phyloP scores from a whole-genome alignment of 2,888 invertebrate genomes.

The Chrysotoxum bicinctum region DNA sequence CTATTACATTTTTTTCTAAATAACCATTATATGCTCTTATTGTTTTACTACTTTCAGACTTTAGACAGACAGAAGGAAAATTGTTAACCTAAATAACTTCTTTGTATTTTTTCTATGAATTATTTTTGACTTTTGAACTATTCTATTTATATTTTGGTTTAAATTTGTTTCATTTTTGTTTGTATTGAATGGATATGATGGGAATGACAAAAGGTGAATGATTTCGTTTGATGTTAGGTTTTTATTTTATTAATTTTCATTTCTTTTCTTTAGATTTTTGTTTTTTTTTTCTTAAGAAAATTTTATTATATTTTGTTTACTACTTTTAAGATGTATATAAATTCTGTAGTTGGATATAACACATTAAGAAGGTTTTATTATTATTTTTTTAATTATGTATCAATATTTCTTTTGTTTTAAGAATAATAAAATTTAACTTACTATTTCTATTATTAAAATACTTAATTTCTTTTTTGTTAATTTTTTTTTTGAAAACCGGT shows the following conservation, averaged over 20 bases:
- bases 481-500: constrained; percentile 55
- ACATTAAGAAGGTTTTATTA: constrained; percentile 35
- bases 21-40: not conserved
- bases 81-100: not conserved
- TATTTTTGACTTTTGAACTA: constrained; percentile 55
- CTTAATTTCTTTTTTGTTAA: constrained; percentile 28
- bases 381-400: constrained; percentile 26
- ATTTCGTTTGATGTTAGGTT: constrained; percentile 33
- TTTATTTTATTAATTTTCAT: too few relatives aligned
- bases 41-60: constrained; percentile 17
- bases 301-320: not conserved
- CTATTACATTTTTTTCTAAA: not conserved
- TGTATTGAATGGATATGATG: constrained; percentile 63
- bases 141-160: constrained; percentile 44
- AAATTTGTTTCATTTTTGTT: constrained; percentile 39
- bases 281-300: constrained; percentile 9
- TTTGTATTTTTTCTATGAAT: constrained; percentile 24
- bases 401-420: constrained; percentile 20
- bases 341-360: constrained; percentile 29
- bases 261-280: too few relatives aligned
- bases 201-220: constrained; percentile 48
- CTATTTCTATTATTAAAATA: constrained; percentile 33
- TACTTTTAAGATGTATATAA: constrained; percentile 17
- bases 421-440: not conserved
- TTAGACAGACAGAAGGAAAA: constrained; percentile 2